A percentile compares a stretch with the other conserved stretches of the same genome.
Conservation (phyloP, 2,888 invertebrate genomes). For the Chydorus sphaericus region DNA sequence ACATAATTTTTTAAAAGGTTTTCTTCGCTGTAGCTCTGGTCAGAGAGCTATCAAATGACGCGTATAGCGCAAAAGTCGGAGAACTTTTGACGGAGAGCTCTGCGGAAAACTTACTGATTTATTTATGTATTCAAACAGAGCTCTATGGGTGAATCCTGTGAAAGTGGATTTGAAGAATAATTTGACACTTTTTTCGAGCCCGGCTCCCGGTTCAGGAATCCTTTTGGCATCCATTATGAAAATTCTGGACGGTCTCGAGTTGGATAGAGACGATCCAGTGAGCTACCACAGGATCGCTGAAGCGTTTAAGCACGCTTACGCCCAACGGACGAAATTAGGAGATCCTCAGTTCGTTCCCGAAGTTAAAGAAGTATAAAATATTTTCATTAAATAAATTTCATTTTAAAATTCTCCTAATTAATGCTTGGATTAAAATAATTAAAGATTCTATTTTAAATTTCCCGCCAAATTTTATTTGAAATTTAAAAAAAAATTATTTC, state of each 20-base stretch:
- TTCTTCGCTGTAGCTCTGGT: too few relatives aligned
- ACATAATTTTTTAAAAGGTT: too few relatives aligned
- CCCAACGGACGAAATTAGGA: slow-evolving; percentile 65
- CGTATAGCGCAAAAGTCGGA: too few relatives aligned
- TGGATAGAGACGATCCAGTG: slow-evolving; percentile 16
- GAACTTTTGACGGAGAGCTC: too few relatives aligned
- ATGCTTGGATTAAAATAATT: too few relatives aligned
- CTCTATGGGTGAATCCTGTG: slow-evolving; percentile 46
- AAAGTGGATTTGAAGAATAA: slow-evolving; percentile 40
- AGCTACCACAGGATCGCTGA: slow-evolving; percentile 77
- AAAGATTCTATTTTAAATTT: too few relatives aligned
- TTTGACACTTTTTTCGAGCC: slow-evolving; percentile 57
- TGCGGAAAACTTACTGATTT: too few relatives aligned
- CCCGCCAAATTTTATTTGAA: too few relatives aligned
- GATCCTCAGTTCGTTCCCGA: slow-evolving; percentile 51
- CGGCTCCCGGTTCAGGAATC: slow-evolving; percentile 74
- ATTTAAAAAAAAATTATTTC: too few relatives aligned
- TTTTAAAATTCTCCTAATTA: too few relatives aligned
- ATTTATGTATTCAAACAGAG: slow-evolving; percentile 36
- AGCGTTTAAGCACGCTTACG: slow-evolving; percentile 82
- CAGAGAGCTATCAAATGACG: too few relatives aligned
- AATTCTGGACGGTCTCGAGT: slow-evolving; percentile 37
- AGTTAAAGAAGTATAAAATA: slow-evolving; percentile 20
- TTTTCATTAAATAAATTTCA: background rate
- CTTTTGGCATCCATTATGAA: slow-evolving; percentile 67